Base-by-base conservation (phyloP, 2,888 invertebrate genomes). In the Thymelicus sylvestris region DNA sequence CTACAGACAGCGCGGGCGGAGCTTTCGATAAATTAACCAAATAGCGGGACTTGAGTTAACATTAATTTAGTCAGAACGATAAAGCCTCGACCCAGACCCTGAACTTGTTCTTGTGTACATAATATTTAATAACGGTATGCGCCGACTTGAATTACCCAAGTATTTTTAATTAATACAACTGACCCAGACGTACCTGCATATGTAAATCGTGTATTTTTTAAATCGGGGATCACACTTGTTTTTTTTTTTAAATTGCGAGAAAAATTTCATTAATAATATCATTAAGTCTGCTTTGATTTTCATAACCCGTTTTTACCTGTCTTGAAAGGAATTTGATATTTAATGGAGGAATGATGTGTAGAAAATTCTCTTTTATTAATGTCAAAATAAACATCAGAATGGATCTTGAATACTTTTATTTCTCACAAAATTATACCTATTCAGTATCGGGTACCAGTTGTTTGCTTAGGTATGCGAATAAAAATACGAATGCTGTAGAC, bases 21-120 rank as follows among this genome's bases (percentile, higher is more conserved):
- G 62, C 31, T 62, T 68, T 3, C 55, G 44, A 55, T 68, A 68
- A 44, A 55, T 24, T 52, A 31, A 44, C 50, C 52, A 52, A 68
- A 62, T 71, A 66, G 66, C 66, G 71, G 71, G 62, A 71, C 66
- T 62, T 66, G 44, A 66, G 60, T 71, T 66, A 57, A 66, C 66
- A 66, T 66, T 55, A 52, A 71, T 71, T 66, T 62, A 62, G 61
- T 50, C 60, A 67, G 39, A 31, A 50, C 68, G 65, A 60, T 65
- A 72, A 55, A 65, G 10, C 19, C 31, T 65, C 60, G 64, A 61
- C 50, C 64, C 67, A 68, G 63, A 59, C 67, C 72, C 67, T 72
- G 66, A 72, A 72, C 72, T 72, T 64, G 72, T 72, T 72, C 67
- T 67, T 61, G 48, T 50, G 63, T 44, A 13, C 47, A 10, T 48